Conservation (phyloP, 2,113 vertebrate species). For the Globicephala melas region DNA sequence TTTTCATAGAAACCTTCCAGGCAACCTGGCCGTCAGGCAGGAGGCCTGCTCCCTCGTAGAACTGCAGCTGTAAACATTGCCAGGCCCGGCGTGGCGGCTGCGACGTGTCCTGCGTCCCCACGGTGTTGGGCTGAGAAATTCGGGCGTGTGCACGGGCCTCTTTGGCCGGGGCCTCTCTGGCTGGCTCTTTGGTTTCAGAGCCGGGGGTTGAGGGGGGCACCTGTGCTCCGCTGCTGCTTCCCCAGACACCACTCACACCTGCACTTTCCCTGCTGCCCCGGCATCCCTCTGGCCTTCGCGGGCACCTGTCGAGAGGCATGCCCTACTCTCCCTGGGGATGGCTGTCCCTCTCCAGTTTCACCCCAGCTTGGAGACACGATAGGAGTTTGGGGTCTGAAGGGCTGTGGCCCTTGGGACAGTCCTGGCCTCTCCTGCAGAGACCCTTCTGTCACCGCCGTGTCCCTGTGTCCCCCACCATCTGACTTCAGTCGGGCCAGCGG, state of each 20-base stretch:
- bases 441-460: accelerated
- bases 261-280: accelerated
- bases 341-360: neutral
- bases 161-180: accelerated
- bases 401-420: neutral
- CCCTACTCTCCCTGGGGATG: neutral
- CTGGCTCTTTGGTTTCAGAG: accelerated
- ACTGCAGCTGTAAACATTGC: accelerated
- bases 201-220: accelerated
- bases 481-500: neutral
- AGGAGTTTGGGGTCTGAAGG: neutral
- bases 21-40: accelerated
- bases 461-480: neutral
- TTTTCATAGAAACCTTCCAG: accelerated
- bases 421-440: neutral
- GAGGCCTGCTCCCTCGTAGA: neutral
- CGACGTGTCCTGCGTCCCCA: accelerated
- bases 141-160: accelerated
- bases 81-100: accelerated
- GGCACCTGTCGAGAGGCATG: neutral
- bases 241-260: accelerated
- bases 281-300: accelerated
- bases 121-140: neutral
- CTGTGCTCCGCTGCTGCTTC: neutral
- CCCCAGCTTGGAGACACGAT: accelerated